phyloP scores from a whole-genome alignment of 2,113 vertebrate species.

The Panurus biarmicus region DNA sequence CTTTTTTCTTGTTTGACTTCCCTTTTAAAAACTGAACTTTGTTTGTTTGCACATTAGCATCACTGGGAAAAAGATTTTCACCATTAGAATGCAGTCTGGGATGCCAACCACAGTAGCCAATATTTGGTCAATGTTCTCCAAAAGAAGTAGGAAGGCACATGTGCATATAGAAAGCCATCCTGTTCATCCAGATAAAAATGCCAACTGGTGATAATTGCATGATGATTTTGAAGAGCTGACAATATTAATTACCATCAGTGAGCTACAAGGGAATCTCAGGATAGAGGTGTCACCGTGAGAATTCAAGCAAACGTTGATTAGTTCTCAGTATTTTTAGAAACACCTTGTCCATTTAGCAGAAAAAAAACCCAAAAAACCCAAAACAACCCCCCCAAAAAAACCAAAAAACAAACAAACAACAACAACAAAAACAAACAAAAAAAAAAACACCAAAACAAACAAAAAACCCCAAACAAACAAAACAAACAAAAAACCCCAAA shows the following conservation, averaged over 20 bases:
- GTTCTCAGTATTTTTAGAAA: not conserved
- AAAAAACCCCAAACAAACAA: no score
- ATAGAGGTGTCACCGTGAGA: not conserved
- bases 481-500: not conserved
- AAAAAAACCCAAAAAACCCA: not conserved
- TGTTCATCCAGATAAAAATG: not conserved
- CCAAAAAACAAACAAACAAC: no score
- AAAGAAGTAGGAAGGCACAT: not conserved
- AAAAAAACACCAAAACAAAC: not conserved
- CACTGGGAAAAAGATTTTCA: not conserved
- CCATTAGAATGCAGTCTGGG: not conserved
- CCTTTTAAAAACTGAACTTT: not conserved
- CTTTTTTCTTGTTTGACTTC: not conserved
- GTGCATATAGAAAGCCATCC: not conserved
- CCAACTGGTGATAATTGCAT: not conserved
- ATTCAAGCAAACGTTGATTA: not conserved
- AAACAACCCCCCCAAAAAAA: not conserved
- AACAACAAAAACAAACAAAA: no score
- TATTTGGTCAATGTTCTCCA: constrained; percentile 8
- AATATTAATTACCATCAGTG: not conserved
- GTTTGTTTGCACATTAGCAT: not conserved
- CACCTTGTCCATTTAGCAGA: not conserved
- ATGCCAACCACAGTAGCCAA: not conserved
- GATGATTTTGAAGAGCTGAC: not conserved
- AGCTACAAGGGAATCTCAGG: not conserved